Percentiles rank a stretch among this genome's conserved stretches.
Evolutionary conservation across 2,797 vertebrate species (phyloP).

Genomic region (Gastrophryne carolinensis): DNA sequence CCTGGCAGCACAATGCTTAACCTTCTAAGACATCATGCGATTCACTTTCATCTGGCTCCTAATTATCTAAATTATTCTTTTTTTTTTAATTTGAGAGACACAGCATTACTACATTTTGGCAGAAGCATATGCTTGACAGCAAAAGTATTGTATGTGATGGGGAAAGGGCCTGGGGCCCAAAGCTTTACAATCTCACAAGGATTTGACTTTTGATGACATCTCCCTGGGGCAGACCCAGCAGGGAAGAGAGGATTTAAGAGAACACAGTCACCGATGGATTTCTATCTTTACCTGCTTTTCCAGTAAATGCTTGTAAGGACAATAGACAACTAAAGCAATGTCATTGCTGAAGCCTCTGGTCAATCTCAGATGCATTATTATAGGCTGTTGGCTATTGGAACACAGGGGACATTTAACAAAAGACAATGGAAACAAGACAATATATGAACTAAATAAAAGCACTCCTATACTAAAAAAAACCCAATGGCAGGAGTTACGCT

Average conservation of each 20-base stretch:
- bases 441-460: no score
- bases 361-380: constrained; percentile 15
- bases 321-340: constrained; percentile 36
- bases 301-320: constrained; percentile 41
- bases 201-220: constrained; percentile 37
- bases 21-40: constrained; percentile 22
- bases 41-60: constrained; percentile 34
- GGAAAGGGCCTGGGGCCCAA: constrained; percentile 14
- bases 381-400: no score
- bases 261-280: constrained; percentile 3
- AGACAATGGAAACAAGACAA: no score
- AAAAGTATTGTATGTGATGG: not conserved
- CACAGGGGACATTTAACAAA: not conserved
- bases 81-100: constrained; percentile 4
- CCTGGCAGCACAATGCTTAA: constrained; percentile 27
- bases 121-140: constrained; percentile 11
- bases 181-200: constrained; percentile 18
- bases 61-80: constrained; percentile 22
- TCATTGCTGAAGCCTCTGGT: constrained; percentile 14
- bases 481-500: no score
- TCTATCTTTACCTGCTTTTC: constrained; percentile 39
- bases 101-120: constrained; percentile 6
- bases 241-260: constrained; percentile 30
- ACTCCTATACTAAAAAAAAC: no score
- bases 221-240: constrained; percentile 35